Evolutionary conservation across 1,140 invertebrate species (phyloP).

Genomic region (Coenobita brevimanus): DNA sequence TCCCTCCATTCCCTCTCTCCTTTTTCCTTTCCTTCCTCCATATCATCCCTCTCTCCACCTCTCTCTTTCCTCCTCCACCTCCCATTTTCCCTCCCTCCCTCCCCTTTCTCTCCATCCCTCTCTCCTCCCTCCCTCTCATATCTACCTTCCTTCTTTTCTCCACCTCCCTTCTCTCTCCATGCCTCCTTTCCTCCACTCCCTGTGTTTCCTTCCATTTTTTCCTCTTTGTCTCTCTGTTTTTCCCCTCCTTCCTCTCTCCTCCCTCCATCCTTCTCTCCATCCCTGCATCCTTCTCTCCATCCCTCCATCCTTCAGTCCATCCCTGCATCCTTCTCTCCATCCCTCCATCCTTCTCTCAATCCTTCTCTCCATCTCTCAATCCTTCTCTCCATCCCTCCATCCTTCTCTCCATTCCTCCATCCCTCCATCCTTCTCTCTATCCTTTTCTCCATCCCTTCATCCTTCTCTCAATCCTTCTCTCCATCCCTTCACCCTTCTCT

Average conservation of each 20-base stretch:
- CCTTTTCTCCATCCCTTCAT: neutral
- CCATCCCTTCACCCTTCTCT: too few relatives aligned
- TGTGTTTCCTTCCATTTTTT: neutral
- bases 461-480: too few relatives aligned
- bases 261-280: neutral
- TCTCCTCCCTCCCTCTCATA: neutral
- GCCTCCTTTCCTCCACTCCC: neutral
- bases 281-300: neutral
- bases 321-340: neutral
- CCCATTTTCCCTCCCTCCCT: neutral
- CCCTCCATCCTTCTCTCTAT: neutral
- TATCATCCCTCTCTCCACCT: neutral
- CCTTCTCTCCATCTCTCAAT: neutral
- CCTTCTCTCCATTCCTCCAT: neutral
- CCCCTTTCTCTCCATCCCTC: neutral
- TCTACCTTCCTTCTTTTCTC: neutral
- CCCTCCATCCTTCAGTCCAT: neutral
- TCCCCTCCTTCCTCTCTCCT: neutral
- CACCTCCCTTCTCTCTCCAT: neutral
- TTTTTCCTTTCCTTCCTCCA: neutral
- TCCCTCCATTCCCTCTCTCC: neutral
- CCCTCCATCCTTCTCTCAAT: neutral
- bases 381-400: neutral
- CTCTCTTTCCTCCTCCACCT: neutral
- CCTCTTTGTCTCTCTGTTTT: neutral